Base-by-base conservation (phyloP, 2,113 vertebrate genomes). In the Oncorhynchus gorbuscha region DNA sequence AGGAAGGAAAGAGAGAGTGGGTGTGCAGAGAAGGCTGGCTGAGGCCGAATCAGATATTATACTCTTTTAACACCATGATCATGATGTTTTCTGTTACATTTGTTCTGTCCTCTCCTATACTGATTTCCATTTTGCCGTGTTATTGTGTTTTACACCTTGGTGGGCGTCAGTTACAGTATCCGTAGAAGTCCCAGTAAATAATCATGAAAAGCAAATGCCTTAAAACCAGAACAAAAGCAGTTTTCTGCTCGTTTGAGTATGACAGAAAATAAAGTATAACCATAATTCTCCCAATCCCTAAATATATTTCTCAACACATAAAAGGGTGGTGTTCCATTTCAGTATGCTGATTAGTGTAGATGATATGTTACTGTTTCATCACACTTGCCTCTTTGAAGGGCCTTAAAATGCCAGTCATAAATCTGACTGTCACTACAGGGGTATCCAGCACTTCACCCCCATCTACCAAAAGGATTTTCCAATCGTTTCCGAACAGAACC, bases 331-430 rank as follows among this genome's bases (percentile, higher is more conserved):
- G 30, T 78, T 76, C 79, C 75, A 61, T 84, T 80, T 81, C 30
- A 83, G 72, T 80, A 69, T 80, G 84, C 83, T 87, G 81, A 91
- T 89, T 84, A 79, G 82, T 84, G 83, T 82, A 75, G 84, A 90
- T 72, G 78, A 90, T 84, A 85, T 83, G 85, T 85, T 72, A 69
- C 22, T n/a, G 16, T 76, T 85, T 85, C 82, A 76, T 79, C 80
- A 78, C 83, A 68, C 45, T 73, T 68, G 8, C 77, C 66, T 70
- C 70, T 73, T 75, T 73, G 32, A 80, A 69, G 55, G 71, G 72
- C 83, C 48, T 78, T 83, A 78, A 91, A 90, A 90, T 91, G 87
- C 86, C 89, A 90, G 81, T 72, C 80, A 81, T 85, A 92, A 45
- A 45, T 45, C 39, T 45, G 39, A 45, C 39, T 45, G 39, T 45